These are phyloP conservation scores for Cyclophora albipunctata DNA, from an alignment of 2,888 invertebrate genomes.

Conservation along the genomic window DNA sequence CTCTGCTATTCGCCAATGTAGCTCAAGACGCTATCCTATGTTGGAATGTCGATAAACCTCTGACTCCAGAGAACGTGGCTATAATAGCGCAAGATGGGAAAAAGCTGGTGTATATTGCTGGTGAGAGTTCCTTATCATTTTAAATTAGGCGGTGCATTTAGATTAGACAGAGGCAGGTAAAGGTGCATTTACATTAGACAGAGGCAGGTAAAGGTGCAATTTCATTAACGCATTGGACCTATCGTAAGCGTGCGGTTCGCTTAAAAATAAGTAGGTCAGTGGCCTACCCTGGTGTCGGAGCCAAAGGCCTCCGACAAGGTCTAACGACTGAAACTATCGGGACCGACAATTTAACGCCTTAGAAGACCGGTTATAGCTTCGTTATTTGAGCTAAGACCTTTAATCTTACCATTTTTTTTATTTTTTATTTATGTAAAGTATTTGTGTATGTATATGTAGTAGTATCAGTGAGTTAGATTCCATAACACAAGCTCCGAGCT, in stretches of 20 bases:
- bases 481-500: too few relatives aligned
- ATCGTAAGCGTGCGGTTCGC: neutral
- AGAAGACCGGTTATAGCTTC: neutral
- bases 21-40: slow-evolving; percentile 84
- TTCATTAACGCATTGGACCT: neutral
- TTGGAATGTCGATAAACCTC: slow-evolving; percentile 78
- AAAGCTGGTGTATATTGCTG: slow-evolving; percentile 81
- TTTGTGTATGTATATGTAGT: too few relatives aligned
- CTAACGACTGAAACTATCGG: too few relatives aligned
- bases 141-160: too few relatives aligned
- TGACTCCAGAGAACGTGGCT: slow-evolving; percentile 71
- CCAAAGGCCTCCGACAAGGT: too few relatives aligned
- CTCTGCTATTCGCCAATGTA: slow-evolving; percentile 81
- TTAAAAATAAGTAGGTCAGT: too few relatives aligned
- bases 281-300: too few relatives aligned
- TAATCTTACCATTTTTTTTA: neutral
- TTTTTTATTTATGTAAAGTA: too few relatives aligned
- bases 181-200: neutral
- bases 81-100: slow-evolving; percentile 76
- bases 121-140: slow-evolving; percentile 22
- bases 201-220: neutral
- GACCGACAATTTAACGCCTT: too few relatives aligned
- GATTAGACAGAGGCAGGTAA: too few relatives aligned
- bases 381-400: neutral
- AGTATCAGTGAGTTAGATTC: too few relatives aligned